phyloP scores from a whole-genome alignment of 1,140 invertebrate species.

The Bombus fervidus region DNA sequence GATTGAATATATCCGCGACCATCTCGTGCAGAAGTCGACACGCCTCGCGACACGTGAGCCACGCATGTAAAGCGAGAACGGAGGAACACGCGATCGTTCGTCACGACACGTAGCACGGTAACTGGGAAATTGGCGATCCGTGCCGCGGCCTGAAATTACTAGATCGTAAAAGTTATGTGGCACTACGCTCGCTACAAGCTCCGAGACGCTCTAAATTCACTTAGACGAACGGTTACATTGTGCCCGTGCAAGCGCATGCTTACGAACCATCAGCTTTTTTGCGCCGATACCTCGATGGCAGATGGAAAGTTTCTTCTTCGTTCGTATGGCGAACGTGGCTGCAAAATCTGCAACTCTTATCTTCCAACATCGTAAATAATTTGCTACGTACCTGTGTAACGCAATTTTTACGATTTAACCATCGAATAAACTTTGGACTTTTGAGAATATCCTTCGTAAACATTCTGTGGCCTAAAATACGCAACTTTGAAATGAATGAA shows the following conservation, averaged over 20 bases:
- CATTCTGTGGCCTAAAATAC: no score
- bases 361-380: no score
- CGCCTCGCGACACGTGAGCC: slow-evolving; percentile 34
- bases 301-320: not conserved
- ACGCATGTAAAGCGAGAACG: slow-evolving; percentile 20
- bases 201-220: slow-evolving; percentile 27
- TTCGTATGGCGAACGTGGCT: not conserved
- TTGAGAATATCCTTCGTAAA: no score
- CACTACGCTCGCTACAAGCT: not conserved
- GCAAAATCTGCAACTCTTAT: no score
- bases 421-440: no score
- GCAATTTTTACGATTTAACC: no score
- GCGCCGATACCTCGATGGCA: no score
- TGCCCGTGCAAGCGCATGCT: not conserved
- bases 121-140: slow-evolving; percentile 34
- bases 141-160: slow-evolving; percentile 30
- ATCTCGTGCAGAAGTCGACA: slow-evolving; percentile 17
- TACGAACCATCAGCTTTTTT: not conserved
- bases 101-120: slow-evolving; percentile 43
- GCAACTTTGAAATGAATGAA: no score
- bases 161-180: slow-evolving; percentile 43
- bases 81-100: slow-evolving; percentile 41
- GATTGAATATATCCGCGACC: not conserved
- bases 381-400: no score
- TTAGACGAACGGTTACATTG: not conserved